Evolutionary conservation across 2,113 vertebrate species (phyloP), one percentile per base, ranked within the genome.

Genomic region (Dicentrarchus labrax): DNA sequence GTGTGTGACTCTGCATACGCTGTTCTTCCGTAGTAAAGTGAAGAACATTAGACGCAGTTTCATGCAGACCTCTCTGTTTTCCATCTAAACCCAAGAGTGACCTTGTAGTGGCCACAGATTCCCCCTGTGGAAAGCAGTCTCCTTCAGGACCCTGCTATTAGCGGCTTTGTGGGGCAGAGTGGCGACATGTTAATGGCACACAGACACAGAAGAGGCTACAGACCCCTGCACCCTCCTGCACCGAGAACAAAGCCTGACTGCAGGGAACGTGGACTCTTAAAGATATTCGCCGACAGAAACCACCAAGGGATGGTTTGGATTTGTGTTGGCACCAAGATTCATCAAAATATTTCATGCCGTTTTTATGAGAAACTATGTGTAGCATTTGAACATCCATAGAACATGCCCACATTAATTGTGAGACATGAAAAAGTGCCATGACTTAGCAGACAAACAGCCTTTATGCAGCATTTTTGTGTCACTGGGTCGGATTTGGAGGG

Each of bases 51-150:
- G 80, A 68, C 11, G 36, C 45, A 6, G 56, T n/a, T 86, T 65
- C 64, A 72, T 30, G 62, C 79, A 60, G 79, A 5, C 67, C 57
- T 84, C 77, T 73, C 24, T 41, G 72, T 81, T 86, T 80, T 87
- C 82, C 66, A 71, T 90, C 90, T 90, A 92, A 93, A 89, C 78
- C 89, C 36, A 67, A 82, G 68, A 70, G 61, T 90, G 92, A 93
- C 94, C 92, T 91, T 86, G 82, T 76, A 93, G 92, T 88, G 83
- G 91, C 89, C 92, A 90, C 87, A 89, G 75, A 91, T 92, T 93
- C 94, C 85, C 88, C 67, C 75, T 67, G 78, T 85, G 87, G 92
- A 90, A 89, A 92, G 84, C 72, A 75, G 77, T 36, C 72, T 88
- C 82, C 78, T 90, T 80, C 79, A 41, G 76, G 84, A 86, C 80